These are phyloP conservation scores for Lepisosteus oculatus DNA, from an alignment of 2,113 vertebrate genomes.

Conservation along the genomic window DNA sequence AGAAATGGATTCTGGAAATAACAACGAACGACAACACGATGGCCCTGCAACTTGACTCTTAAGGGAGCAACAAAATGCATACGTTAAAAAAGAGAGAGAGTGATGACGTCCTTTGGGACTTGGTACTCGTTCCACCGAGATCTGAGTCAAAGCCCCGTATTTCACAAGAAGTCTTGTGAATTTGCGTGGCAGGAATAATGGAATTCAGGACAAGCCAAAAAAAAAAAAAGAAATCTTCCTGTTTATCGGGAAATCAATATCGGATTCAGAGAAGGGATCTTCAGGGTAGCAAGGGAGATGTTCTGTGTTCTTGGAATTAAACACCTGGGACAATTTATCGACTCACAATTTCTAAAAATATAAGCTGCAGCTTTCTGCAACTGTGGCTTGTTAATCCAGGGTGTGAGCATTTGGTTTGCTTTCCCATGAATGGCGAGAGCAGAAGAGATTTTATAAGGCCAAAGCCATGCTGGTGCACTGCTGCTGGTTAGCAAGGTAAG, in stretches of 20 bases:
- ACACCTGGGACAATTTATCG: slow-evolving; percentile 12
- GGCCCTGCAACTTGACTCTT: too few species aligned
- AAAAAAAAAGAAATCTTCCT: slow-evolving; percentile 1
- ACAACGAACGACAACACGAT: too few species aligned
- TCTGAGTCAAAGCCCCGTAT: neutral
- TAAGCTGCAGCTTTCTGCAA: neutral
- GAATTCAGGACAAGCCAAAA: slow-evolving; percentile 14
- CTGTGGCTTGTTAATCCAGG: neutral
- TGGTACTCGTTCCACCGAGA: neutral
- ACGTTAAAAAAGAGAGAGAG: slow-evolving; percentile 2
- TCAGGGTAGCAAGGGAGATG: neutral
- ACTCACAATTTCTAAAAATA: slow-evolving; percentile 17
- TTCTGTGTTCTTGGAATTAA: neutral
- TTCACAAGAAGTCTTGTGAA: neutral
- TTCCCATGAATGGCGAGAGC: neutral
- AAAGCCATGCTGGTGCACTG: neutral
- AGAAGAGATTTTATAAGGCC: neutral
- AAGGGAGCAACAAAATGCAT: too few species aligned
- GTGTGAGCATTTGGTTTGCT: neutral
- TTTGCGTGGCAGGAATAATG: neutral
- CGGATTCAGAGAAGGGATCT: slow-evolving; percentile 2
- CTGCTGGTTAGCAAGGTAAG: neutral
- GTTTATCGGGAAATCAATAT: slow-evolving; percentile 19
- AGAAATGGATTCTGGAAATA: too few species aligned
- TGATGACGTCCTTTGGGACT: neutral